Evolutionary conservation across 2,888 invertebrate species (phyloP).

Genomic region (Temnothorax rugatulus): DNA sequence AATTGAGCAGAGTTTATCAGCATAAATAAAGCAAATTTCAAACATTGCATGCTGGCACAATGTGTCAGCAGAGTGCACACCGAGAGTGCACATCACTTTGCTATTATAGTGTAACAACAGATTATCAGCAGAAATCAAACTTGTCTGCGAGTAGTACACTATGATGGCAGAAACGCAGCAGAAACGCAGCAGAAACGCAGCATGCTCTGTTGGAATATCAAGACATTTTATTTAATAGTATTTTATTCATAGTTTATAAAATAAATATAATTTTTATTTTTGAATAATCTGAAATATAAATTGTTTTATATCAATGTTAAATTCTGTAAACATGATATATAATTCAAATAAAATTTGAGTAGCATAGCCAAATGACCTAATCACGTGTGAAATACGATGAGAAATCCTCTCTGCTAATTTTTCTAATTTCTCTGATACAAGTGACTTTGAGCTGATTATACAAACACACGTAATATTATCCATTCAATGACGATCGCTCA

Average conservation of each 20-base stretch:
- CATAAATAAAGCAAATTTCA: neutral
- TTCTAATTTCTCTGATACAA: neutral
- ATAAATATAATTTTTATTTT: no score
- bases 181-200: no score
- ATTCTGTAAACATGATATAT: no score
- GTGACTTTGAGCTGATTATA: neutral
- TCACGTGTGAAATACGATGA: neutral
- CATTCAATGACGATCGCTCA: no score
- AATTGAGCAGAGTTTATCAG: neutral
- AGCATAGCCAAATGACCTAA: constrained; percentile 63
- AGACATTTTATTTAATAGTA: no score
- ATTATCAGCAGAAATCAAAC: neutral
- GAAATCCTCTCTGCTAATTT: neutral
- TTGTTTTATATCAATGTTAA: no score
- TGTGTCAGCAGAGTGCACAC: neutral
- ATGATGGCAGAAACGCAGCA: no score
- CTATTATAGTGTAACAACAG: neutral
- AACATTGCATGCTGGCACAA: neutral
- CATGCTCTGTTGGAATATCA: no score
- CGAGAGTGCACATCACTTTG: neutral
- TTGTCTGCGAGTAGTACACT: no score
- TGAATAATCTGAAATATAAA: no score
- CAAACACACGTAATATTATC: neutral
- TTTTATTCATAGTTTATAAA: no score
- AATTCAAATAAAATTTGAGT: no score